Evolutionary conservation across 2,113 vertebrate genomes (phyloP).

Genomic region (Pollimyrus isidori): DNA sequence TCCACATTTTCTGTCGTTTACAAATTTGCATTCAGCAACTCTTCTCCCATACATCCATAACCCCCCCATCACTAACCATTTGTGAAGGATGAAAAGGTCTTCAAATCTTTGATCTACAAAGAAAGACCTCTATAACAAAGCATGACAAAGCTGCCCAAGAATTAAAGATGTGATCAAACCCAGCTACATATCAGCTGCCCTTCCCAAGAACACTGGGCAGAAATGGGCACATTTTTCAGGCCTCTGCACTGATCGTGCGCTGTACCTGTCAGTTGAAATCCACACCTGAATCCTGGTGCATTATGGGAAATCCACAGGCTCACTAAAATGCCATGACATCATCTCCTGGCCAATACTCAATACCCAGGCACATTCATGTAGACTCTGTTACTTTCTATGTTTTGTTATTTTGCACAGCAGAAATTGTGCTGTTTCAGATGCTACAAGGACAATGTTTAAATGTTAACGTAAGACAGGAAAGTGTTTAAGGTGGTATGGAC

Average conservation of each 20-base stretch:
- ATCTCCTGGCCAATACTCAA: background rate
- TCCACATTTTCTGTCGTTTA: slow-evolving; percentile 11
- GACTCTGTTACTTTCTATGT: background rate
- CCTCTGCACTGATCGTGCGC: background rate
- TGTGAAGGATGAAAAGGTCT: slow-evolving; percentile 12
- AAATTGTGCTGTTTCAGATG: background rate
- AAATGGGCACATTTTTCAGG: background rate
- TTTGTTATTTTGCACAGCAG: background rate
- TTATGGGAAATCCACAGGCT: background rate
- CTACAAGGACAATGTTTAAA: too few species aligned
- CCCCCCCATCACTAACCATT: slow-evolving; percentile 1
- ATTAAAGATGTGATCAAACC: slow-evolving; percentile 6
- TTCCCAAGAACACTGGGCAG: background rate
- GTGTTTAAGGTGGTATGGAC: background rate
- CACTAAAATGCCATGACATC: background rate
- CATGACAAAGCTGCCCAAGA: slow-evolving; percentile 10
- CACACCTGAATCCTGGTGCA: background rate
- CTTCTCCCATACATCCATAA: slow-evolving; percentile 1
- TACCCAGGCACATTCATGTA: background rate
- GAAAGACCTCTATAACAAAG: slow-evolving; percentile 2
- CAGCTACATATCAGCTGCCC: background rate
- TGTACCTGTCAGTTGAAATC: background rate
- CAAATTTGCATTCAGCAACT: slow-evolving; percentile 13
- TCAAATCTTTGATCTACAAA: slow-evolving; percentile 14
- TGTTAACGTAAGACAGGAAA: background rate